Evolutionary conservation across 2,888 invertebrate genomes (phyloP).

Genomic region (Ametastegia equiseti): DNA sequence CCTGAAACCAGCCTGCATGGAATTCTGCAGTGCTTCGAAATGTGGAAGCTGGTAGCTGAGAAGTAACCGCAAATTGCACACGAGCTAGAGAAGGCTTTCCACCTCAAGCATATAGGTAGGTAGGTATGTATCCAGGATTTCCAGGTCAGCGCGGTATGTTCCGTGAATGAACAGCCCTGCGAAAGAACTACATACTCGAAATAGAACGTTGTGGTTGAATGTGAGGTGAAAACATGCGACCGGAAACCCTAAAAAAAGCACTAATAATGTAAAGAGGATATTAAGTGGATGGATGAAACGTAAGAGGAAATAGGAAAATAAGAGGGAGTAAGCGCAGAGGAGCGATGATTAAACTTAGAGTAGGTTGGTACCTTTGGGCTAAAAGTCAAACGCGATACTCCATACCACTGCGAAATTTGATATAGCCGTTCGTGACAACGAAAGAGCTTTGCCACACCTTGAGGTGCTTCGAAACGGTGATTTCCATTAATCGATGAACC

Average conservation of each 20-base stretch:
- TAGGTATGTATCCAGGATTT: background rate
- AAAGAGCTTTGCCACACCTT: conserved; percentile 39
- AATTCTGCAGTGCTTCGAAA: conserved; percentile 8
- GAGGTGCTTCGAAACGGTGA: conserved; percentile 38
- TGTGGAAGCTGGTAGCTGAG: background rate
- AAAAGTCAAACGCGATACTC: background rate
- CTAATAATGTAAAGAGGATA: background rate
- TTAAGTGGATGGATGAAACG: background rate
- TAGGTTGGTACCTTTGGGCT: background rate
- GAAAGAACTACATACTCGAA: background rate
- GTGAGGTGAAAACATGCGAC: background rate
- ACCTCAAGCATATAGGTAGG: background rate
- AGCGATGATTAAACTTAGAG: background rate
- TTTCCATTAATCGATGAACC: conserved; percentile 29
- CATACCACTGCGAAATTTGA: conserved; percentile 41
- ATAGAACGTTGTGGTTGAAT: background rate
- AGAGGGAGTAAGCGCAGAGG: background rate
- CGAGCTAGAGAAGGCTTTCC: background rate
- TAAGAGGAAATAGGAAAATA: background rate
- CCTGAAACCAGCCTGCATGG: background rate
- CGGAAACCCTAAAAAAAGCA: conserved; percentile 4
- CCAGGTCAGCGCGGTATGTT: background rate
- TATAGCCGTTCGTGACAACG: conserved; percentile 32
- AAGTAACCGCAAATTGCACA: conserved; percentile 8
- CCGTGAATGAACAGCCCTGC: background rate